A percentile compares a stretch with the other conserved stretches of the same genome.
Evolutionary conservation across 2,888 invertebrate genomes (phyloP).

Genomic region (Plebejus anna): DNA sequence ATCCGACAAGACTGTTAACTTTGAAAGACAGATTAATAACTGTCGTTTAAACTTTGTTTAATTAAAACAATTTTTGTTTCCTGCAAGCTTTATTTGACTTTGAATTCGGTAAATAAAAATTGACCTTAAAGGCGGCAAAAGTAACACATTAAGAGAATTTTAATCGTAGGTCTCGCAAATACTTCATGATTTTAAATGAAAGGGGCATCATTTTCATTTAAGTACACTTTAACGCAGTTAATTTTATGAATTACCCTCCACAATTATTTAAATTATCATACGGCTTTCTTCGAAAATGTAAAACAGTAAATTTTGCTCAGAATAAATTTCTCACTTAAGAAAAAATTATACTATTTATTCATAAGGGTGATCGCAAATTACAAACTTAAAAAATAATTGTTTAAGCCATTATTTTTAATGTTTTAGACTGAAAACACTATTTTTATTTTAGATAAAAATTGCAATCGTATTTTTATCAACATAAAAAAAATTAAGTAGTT

Average conservation of each 20-base stretch:
- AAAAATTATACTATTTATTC: constrained; percentile 40
- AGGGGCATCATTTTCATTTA: constrained; percentile 20
- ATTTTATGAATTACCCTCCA: constrained; percentile 30
- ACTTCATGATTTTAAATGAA: background rate
- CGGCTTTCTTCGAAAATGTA: constrained; percentile 36
- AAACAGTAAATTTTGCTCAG: constrained; percentile 34
- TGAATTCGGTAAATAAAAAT: background rate
- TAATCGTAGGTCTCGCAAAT: background rate
- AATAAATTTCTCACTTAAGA: constrained; percentile 40
- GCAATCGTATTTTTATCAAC: too few relatives aligned
- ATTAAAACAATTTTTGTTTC: background rate
- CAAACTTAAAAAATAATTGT: background rate
- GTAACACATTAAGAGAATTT: background rate
- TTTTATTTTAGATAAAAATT: too few relatives aligned
- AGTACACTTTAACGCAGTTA: constrained; percentile 27
- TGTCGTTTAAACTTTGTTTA: constrained; percentile 5
- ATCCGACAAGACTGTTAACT: constrained; percentile 9
- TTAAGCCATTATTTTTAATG: too few relatives aligned
- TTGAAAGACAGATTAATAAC: constrained; percentile 24
- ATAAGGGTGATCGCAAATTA: constrained; percentile 27
- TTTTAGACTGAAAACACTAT: too few relatives aligned
- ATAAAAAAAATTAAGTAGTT: too few relatives aligned
- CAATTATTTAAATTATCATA: constrained; percentile 30
- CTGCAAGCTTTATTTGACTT: background rate
- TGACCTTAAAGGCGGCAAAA: background rate